Evolutionary conservation across 1,140 invertebrate species (phyloP).

Genomic region (Temnothorax nylanderi): DNA sequence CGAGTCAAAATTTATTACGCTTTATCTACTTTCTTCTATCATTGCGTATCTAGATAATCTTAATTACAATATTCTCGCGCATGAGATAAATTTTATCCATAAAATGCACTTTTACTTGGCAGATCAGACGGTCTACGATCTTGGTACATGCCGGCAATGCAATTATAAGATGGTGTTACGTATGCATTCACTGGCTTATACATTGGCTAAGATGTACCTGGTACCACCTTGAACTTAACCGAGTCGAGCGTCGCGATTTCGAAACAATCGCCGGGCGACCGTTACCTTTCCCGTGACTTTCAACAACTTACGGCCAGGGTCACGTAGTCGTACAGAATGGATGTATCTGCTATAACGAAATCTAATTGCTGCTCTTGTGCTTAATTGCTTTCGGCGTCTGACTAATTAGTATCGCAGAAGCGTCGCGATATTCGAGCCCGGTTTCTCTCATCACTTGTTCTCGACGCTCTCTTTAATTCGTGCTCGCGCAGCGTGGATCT

Average conservation of each 20-base stretch:
- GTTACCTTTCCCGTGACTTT: conserved; percentile 72
- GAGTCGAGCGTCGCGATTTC: conserved; percentile 54
- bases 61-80: neutral
- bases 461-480: neutral
- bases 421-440: neutral
- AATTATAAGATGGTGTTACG: neutral
- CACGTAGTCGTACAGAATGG: conserved; percentile 3
- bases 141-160: neutral
- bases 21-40: neutral
- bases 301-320: conserved; percentile 45
- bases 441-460: conserved; percentile 24
- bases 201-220: neutral
- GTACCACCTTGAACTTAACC: conserved; percentile 67
- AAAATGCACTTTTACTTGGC: neutral
- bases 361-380: conserved; percentile 40
- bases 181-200: neutral
- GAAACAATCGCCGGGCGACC: conserved; percentile 71
- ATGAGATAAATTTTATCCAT: neutral
- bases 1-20: neutral
- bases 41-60: neutral
- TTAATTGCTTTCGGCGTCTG: conserved; percentile 44
- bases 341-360: conserved; percentile 35
- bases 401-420: conserved; percentile 33
- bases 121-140: neutral
- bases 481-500: neutral